Percentiles rank a stretch among this genome's conserved stretches.
phyloP scores from a whole-genome alignment of 2,888 invertebrate species.

The Laspeyria flexula region DNA sequence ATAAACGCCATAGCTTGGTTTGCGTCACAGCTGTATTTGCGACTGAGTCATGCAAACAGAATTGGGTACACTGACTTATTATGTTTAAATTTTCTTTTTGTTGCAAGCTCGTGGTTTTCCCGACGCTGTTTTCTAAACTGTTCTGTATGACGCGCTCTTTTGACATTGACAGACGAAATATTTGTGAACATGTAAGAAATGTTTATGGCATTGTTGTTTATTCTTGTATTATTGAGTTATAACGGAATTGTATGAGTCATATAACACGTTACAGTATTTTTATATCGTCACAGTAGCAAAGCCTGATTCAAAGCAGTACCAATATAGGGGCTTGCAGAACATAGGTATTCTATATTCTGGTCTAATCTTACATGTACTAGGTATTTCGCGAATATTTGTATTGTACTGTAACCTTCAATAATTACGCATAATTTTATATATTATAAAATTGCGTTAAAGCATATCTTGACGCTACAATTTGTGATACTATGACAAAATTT shows the following conservation, averaged over 20 bases:
- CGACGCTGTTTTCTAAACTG: slow-evolving; percentile 9
- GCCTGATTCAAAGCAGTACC: no score
- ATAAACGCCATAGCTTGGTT: slow-evolving; percentile 18
- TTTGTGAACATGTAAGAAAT: slow-evolving; percentile 1
- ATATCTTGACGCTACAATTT: no score
- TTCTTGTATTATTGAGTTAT: not conserved
- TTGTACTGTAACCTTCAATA: no score
- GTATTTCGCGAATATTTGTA: no score
- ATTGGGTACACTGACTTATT: slow-evolving; percentile 12
- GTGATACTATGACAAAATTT: not conserved
- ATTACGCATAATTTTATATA: no score
- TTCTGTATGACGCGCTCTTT: not conserved
- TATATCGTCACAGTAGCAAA: no score
- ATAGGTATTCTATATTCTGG: no score
- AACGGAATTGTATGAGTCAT: not conserved
- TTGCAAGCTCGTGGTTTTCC: not conserved
- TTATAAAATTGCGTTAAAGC: no score
- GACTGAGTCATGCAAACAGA: slow-evolving; percentile 25
- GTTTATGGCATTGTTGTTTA: not conserved
- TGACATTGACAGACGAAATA: slow-evolving; percentile 5
- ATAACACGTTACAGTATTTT: not conserved
- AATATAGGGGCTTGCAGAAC: no score
- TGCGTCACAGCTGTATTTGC: slow-evolving; percentile 23
- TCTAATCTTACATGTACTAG: no score
- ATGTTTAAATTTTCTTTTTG: slow-evolving; percentile 14